Conservation (phyloP, 2,113 vertebrate species). For the Rhinoderma darwinii region DNA sequence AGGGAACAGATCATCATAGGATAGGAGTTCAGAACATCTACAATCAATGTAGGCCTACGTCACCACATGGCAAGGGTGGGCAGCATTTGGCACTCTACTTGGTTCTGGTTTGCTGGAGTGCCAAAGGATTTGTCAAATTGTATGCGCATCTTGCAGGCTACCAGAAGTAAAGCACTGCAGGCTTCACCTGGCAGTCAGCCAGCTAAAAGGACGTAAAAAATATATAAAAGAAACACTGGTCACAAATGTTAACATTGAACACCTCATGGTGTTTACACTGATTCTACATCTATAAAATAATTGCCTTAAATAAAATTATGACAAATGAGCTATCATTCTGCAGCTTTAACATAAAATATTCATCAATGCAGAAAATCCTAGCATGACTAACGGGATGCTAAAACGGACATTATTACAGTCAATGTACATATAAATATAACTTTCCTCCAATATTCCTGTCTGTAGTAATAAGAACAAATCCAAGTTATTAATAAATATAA, state of each 20-base stretch:
- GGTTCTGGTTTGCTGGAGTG: conserved; percentile 4
- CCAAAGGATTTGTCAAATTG: conserved; percentile 21
- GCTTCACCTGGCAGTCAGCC: neutral
- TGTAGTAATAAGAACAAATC: conserved; percentile 64
- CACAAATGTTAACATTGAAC: conserved; percentile 32
- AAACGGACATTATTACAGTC: conserved; percentile 29
- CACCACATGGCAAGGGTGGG: conserved; percentile 7
- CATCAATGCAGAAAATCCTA: neutral
- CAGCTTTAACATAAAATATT: conserved; percentile 24
- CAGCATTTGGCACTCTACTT: neutral
- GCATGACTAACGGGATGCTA: neutral
- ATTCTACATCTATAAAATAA: neutral
- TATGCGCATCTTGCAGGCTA: neutral
- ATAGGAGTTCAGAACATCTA: conserved; percentile 16
- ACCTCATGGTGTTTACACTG: conserved; percentile 28
- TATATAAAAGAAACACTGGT: conserved; percentile 9
- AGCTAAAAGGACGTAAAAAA: neutral
- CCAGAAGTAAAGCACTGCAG: neutral
- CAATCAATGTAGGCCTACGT: conserved; percentile 29
- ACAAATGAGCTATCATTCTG: neutral
- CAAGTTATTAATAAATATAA: conserved; percentile 73
- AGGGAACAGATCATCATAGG: conserved; percentile 32
- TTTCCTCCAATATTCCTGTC: conserved; percentile 65
- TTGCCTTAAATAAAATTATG: conserved; percentile 39
- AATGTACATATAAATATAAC: conserved; percentile 66